These are phyloP conservation scores for Zophobas morio DNA, from an alignment of 1,140 invertebrate species.

Conservation along the genomic window DNA sequence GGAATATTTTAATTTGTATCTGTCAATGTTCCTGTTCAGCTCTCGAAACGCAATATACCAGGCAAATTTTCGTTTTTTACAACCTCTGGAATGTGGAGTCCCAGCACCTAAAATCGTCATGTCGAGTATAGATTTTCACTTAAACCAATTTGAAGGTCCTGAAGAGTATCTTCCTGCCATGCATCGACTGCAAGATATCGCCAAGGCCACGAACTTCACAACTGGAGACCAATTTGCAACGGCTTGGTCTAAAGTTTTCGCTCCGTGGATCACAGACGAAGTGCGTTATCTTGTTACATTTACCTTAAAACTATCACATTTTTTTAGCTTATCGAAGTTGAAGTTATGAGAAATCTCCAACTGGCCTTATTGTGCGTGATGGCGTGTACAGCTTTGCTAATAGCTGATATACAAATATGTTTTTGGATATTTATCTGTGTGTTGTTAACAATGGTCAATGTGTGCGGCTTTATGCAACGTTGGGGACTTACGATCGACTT, in stretches of 20 bases:
- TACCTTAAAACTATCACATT: slow-evolving; percentile 12
- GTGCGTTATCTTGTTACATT: slow-evolving; percentile 62
- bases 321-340: slow-evolving; percentile 76
- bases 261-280: slow-evolving; percentile 84
- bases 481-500: slow-evolving; percentile 90
- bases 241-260: slow-evolving; percentile 80
- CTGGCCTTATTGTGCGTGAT: slow-evolving; percentile 87
- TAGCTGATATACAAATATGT: slow-evolving; percentile 85
- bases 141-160: slow-evolving; percentile 73
- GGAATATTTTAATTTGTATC: slow-evolving; percentile 72
- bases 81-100: slow-evolving; percentile 75
- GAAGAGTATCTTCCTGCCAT: slow-evolving; percentile 82
- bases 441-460: slow-evolving; percentile 83
- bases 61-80: slow-evolving; percentile 77
- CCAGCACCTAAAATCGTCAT: slow-evolving; percentile 71
- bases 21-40: slow-evolving; percentile 82
- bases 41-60: slow-evolving; percentile 78
- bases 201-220: slow-evolving; percentile 72
- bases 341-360: slow-evolving; percentile 85
- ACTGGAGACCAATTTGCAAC: slow-evolving; percentile 75
- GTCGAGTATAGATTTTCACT: slow-evolving; percentile 76
- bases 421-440: slow-evolving; percentile 86
- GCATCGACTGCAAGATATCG: slow-evolving; percentile 74
- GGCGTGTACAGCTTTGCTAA: slow-evolving; percentile 83
- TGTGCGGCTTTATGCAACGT: slow-evolving; percentile 84